Evolutionary conservation across 2,888 invertebrate genomes (phyloP), one percentile per base, ranked within the genome.

Genomic region (Gymnoscelis rufifasciata): DNA sequence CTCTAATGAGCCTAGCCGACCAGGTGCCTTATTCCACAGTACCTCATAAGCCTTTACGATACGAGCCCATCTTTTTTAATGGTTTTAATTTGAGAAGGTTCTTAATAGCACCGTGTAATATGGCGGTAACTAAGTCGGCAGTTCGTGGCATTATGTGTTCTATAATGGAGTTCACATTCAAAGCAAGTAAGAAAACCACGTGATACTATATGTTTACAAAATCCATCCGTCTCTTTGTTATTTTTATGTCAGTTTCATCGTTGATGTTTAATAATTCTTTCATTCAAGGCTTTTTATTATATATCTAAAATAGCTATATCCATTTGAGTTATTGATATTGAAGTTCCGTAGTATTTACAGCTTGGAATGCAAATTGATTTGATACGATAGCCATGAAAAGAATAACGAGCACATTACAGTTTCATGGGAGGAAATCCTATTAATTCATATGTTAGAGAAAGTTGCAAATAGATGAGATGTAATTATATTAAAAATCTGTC

Each of bases 111-210:
- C 47, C 12, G 36, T 30, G 38, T 30, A 62, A 68, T 50, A 86
- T 86, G 86, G 78, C 84, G 27, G 70, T 81, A 44, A 87, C 88
- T 10, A 87, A 83, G 63, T 79, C 86, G 35, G 78, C 76, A 41
- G 83, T 88, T 40, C 83, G 88, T 49, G 88, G 88, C 51, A 77
- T 87, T 59, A 88, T 88, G 88, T 88, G 86, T 62, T 79, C 86
- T 48, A 75, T 88, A 56, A 83, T 88, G 86, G 88, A 88, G 69
- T 79, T 88, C 60, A 88, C 88, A 52, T 88, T 88, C 62, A 87
- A 80, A 88, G 88, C 88, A 82, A 88, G 88, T 88, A 86, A 87
- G 58, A 52, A 40, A 38, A 38, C 41, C 40, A 51, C 27, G 50
- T 43, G 51, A 38, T 38, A 30, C 37, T 40, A 36, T 44, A 52